A percentile compares a stretch with the other conserved stretches of the same genome.
Conservation (phyloP, 2,113 vertebrate genomes). For the Gasterosteus aculeatus region DNA sequence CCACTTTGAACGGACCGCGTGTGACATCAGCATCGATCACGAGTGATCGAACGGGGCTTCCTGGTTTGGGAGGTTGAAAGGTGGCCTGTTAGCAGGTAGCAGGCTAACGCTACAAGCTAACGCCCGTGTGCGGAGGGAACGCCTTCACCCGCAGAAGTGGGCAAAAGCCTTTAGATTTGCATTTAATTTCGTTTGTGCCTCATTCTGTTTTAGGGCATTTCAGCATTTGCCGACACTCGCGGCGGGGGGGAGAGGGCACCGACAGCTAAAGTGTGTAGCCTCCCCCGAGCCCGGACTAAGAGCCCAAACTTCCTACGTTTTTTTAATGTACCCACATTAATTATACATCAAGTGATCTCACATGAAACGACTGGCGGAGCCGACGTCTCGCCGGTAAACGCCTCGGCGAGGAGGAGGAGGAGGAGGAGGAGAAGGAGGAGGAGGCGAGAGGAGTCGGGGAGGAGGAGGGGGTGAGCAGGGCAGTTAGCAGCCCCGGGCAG, state of each 20-base stretch:
- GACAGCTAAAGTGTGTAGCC: constrained; percentile 55
- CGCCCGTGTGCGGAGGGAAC: constrained; percentile 3
- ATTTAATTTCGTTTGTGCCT: not conserved
- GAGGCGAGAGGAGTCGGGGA: not conserved
- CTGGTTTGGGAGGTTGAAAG: constrained; percentile 67
- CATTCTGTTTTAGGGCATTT: not conserved
- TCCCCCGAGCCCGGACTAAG: constrained; percentile 48
- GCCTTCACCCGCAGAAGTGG: not conserved
- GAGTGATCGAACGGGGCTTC: constrained; percentile 47
- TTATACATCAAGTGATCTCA: constrained; percentile 63
- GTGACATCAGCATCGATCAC: constrained; percentile 43
- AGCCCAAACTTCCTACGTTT: constrained; percentile 55
- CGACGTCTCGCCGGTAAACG: constrained; percentile 40
- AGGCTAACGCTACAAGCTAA: constrained; percentile 71
- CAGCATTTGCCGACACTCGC: constrained; percentile 20
- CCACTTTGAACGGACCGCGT: not conserved
- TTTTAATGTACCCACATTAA: constrained; percentile 37
- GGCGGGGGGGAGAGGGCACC: not conserved
- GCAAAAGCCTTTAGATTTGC: not conserved
- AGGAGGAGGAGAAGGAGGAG: too few species aligned
- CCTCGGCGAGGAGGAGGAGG: not conserved
- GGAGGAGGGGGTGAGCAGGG: not conserved
- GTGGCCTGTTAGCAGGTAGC: constrained; percentile 74
- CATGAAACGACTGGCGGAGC: constrained; percentile 51
- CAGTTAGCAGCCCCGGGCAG: constrained; percentile 30